These are phyloP conservation scores for Emydura subglobosa DNA, from an alignment of 2,113 vertebrate species.

Conservation along the genomic window DNA sequence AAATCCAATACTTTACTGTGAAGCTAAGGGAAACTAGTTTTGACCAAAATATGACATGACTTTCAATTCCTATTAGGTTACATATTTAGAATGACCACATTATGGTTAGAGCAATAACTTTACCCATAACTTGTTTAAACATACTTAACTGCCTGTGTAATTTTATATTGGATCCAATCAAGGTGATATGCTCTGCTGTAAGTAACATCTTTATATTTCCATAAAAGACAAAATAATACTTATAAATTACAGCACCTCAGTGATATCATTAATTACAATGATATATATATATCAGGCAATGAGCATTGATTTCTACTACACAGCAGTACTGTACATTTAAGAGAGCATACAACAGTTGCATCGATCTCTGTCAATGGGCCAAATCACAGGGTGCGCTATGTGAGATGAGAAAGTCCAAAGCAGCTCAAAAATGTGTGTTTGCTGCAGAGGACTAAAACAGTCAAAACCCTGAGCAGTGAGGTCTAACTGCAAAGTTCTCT, in stretches of 20 bases:
- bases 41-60: not conserved
- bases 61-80: not conserved
- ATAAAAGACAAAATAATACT: not conserved
- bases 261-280: not conserved
- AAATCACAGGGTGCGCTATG: not conserved
- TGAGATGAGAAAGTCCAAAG: not conserved
- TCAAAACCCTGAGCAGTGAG: not conserved
- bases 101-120: not conserved
- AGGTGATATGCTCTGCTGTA: not conserved
- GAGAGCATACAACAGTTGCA: not conserved
- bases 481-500: not conserved
- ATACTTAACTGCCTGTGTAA: not conserved
- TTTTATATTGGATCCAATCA: not conserved
- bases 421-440: not conserved
- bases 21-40: not conserved
- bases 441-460: not conserved
- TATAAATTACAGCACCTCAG: not conserved
- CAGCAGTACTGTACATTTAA: not conserved
- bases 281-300: not conserved
- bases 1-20: not conserved
- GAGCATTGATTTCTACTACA: not conserved
- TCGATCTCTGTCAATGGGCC: not conserved
- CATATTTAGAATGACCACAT: not conserved
- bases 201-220: not conserved
- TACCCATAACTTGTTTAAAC: not conserved